These are phyloP conservation scores for Phrynocephalus guinanensis DNA, from an alignment of 2,797 vertebrate genomes.

Conservation along the genomic window DNA sequence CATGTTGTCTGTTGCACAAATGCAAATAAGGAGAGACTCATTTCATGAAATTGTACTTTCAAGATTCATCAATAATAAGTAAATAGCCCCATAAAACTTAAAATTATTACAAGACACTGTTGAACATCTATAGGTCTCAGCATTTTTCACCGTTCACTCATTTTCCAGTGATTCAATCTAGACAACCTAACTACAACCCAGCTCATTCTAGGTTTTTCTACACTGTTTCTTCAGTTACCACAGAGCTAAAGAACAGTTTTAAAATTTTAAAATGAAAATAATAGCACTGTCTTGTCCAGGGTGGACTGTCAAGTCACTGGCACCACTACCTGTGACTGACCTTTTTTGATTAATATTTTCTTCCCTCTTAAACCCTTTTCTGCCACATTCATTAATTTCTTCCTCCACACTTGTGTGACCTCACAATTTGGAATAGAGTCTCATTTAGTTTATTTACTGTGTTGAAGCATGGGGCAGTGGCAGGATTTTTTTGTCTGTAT, in stretches of 20 bases:
- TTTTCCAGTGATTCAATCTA: not conserved
- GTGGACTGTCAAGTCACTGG: not conserved
- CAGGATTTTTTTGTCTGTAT: too few relatives aligned
- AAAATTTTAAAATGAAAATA: not conserved
- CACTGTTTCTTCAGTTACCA: not conserved
- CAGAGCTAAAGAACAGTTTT: not conserved
- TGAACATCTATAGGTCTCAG: too few relatives aligned
- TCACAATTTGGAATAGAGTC: not conserved
- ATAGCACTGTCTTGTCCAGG: not conserved
- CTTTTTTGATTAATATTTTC: not conserved
- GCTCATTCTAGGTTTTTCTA: not conserved
- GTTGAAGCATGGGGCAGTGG: not conserved
- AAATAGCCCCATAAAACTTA: too few relatives aligned
- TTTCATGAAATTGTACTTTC: too few relatives aligned
- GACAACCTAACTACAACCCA: not conserved
- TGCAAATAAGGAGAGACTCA: too few relatives aligned
- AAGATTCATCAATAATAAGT: too few relatives aligned
- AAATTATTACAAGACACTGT: too few relatives aligned
- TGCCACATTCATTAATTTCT: not conserved
- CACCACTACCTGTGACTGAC: not conserved
- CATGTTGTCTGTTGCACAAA: too few relatives aligned
- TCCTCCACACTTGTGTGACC: not conserved
- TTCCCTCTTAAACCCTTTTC: not conserved
- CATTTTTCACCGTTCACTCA: not conserved
- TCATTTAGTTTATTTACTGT: not conserved